phyloP scores from a whole-genome alignment of 2,888 invertebrate species.

The Sphaerophoria rueppellii region DNA sequence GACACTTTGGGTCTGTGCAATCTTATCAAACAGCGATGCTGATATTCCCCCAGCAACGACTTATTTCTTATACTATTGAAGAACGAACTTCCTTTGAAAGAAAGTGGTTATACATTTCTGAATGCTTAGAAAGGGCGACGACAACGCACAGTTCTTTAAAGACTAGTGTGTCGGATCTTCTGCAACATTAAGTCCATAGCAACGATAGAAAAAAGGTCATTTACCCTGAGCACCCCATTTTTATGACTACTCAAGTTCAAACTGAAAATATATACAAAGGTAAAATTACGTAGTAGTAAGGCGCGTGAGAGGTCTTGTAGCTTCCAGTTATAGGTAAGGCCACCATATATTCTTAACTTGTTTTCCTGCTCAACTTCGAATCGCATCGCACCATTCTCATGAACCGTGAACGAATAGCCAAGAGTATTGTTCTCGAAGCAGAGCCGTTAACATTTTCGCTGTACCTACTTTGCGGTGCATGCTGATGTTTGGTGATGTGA shows the following conservation, averaged over 20 bases:
- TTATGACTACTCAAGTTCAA: conserved; percentile 20
- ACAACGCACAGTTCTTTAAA: conserved; percentile 30
- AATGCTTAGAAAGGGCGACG: neutral
- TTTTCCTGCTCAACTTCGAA: conserved; percentile 1
- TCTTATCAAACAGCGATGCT: conserved; percentile 11
- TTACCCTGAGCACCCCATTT: conserved; percentile 60
- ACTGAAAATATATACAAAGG: conserved; percentile 46
- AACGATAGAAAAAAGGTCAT: conserved; percentile 58
- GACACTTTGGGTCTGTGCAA: neutral
- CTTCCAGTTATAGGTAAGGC: conserved; percentile 28
- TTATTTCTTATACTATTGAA: conserved; percentile 24
- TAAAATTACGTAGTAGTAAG: conserved; percentile 15
- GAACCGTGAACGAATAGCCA: conserved; percentile 36
- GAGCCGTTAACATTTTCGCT: conserved; percentile 49
- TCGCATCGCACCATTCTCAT: conserved; percentile 37
- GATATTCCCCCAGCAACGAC: conserved; percentile 20
- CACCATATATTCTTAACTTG: neutral
- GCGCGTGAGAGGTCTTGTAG: conserved; percentile 30
- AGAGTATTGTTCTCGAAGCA: conserved; percentile 64
- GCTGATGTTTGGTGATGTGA: neutral
- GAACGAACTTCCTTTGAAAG: too few relatives aligned
- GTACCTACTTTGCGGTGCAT: conserved; percentile 33
- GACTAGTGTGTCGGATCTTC: conserved; percentile 53
- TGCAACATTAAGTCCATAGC: conserved; percentile 25
- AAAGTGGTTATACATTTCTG: too few relatives aligned